Conservation (phyloP, 2,888 invertebrate genomes). For the Tetramorium bicarinatum region DNA sequence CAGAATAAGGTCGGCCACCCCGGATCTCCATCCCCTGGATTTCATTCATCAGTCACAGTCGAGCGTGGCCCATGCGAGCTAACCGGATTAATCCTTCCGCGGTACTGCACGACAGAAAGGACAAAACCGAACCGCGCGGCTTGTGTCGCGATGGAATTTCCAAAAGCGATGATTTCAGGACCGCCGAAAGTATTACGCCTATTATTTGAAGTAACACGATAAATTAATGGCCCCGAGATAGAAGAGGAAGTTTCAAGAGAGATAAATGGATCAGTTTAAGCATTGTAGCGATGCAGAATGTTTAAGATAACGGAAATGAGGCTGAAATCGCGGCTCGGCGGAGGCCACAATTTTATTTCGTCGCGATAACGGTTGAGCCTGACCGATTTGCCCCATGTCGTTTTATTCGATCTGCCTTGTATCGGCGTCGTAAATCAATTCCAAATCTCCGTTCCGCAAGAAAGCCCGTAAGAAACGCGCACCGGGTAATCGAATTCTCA, state of each 20-base stretch:
- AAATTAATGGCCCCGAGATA: conserved; percentile 16
- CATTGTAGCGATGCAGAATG: background rate
- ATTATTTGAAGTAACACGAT: background rate
- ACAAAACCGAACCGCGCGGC: conserved; percentile 50
- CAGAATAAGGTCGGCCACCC: conserved; percentile 81
- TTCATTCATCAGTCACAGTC: conserved; percentile 82
- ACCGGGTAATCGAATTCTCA: conserved; percentile 67
- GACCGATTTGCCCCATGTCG: background rate
- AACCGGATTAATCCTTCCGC: conserved; percentile 70
- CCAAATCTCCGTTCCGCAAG: conserved; percentile 47
- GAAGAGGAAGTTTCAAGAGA: background rate
- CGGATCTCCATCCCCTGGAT: conserved; percentile 77
- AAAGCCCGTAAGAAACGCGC: conserved; percentile 53
- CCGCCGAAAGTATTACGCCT: background rate
- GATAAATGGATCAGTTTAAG: background rate
- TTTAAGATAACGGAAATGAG: background rate
- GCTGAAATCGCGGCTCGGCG: background rate
- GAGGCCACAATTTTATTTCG: background rate
- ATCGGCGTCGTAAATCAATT: conserved; percentile 40
- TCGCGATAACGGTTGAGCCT: background rate
- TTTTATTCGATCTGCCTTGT: conserved; percentile 9
- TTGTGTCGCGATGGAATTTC: conserved; percentile 12
- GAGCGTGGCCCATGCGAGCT: conserved; percentile 57
- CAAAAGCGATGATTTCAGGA: conserved; percentile 15
- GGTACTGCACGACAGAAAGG: conserved; percentile 46